These are phyloP conservation scores for Rhogogaster chlorosoma DNA, from an alignment of 2,888 invertebrate genomes.

Conservation along the genomic window DNA sequence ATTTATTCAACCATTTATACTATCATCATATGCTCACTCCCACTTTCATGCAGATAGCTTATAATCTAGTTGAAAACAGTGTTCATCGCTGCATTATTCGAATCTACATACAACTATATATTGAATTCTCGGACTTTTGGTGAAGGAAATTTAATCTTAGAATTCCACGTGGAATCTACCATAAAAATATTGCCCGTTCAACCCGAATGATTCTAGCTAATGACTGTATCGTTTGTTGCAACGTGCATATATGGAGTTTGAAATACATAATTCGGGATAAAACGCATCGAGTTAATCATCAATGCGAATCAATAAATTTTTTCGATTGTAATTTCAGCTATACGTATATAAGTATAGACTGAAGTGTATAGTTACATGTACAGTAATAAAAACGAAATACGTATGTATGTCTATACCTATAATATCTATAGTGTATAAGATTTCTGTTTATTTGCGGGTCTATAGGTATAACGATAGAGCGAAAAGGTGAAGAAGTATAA, in stretches of 20 bases:
- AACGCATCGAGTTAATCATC: neutral
- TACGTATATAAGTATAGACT: neutral
- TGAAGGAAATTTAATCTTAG: too few species aligned
- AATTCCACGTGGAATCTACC: too few species aligned
- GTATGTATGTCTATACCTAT: neutral
- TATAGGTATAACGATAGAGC: neutral
- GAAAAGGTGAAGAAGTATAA: conserved; percentile 5
- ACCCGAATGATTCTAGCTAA: neutral
- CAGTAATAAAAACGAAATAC: neutral
- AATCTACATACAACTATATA: neutral
- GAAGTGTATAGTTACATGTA: neutral
- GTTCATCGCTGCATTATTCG: neutral
- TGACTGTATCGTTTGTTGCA: neutral
- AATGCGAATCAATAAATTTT: neutral
- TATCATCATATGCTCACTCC: neutral
- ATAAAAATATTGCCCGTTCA: too few species aligned
- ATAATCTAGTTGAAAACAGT: neutral
- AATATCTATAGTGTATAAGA: neutral
- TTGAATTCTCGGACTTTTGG: too few species aligned
- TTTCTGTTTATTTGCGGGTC: conserved; percentile 1
- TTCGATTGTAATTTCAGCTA: neutral
- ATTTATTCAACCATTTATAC: neutral
- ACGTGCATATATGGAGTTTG: neutral
- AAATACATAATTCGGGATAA: neutral
- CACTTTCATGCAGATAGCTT: neutral